Percentiles rank a stretch among this genome's conserved stretches.
These are phyloP conservation scores for Pholis gunnellus DNA, from an alignment of 2,113 vertebrate species.

Conservation along the genomic window DNA sequence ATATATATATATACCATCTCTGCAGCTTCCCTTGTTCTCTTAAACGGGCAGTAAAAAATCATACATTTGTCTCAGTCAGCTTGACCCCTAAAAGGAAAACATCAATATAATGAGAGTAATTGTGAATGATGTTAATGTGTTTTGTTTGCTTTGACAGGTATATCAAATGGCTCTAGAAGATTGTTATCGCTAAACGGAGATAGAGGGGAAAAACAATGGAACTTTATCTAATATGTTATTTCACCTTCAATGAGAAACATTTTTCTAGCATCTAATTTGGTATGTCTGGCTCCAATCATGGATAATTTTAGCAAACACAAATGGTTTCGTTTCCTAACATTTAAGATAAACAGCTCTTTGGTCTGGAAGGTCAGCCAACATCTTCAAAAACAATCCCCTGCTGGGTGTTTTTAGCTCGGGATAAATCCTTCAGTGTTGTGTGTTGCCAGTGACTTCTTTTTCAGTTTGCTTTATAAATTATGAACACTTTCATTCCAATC, in stretches of 20 bases:
- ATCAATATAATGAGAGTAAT: not conserved
- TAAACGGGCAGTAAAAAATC: not conserved
- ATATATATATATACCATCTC: conserved; percentile 1
- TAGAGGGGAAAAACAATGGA: conserved; percentile 47
- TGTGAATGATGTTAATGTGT: conserved; percentile 18
- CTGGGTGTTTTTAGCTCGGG: conserved; percentile 3
- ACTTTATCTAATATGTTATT: conserved; percentile 60
- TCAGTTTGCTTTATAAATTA: conserved; percentile 57
- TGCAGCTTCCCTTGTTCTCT: not conserved
- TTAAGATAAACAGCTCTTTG: conserved; percentile 73
- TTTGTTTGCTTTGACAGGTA: conserved; percentile 47
- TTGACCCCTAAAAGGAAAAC: conserved; percentile 12
- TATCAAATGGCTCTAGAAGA: conserved; percentile 30
- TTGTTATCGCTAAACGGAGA: conserved; percentile 30
- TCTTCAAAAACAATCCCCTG: conserved; percentile 20
- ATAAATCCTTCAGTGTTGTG: conserved; percentile 36
- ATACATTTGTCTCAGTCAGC: not conserved
- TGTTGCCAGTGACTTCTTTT: conserved; percentile 53
- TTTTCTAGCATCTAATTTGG: conserved; percentile 67
- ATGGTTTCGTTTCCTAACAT: conserved; percentile 69
- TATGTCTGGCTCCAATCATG: conserved; percentile 74
- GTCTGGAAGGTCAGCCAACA: conserved; percentile 60
- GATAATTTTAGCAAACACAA: conserved; percentile 75
- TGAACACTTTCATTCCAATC: conserved; percentile 52
- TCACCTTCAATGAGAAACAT: conserved; percentile 61